Evolutionary conservation across 1,140 invertebrate genomes (phyloP), one percentile per base, ranked within the genome.

Genomic region (Lepidostoma basale): DNA sequence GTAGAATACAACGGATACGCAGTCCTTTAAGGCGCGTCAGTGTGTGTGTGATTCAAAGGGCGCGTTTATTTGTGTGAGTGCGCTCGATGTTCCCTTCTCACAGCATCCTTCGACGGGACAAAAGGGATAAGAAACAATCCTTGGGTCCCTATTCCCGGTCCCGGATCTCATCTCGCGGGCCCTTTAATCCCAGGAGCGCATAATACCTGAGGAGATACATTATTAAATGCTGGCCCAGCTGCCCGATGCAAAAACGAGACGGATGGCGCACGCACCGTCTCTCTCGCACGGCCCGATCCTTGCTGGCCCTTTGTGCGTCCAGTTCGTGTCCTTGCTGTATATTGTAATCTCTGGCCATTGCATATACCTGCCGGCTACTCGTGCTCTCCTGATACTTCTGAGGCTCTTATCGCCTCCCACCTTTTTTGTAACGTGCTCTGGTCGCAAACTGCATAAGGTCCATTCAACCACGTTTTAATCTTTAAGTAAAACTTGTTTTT

Each of bases 361-460:
- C 14, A 22, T n/a, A 10, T 20, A 45, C 22, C 63, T 42, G 49
- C 49, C 16, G 8, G 9, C 30, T 18, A 28, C 26, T 71, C 25
- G 56, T 72, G 70, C 23, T 3, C 12, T 18, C 70, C 70, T 68
- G 66, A 45, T 68, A 65, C 30, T 36, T 65, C 25, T 44, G 45
- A 26, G 40, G 22, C 49, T 45, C 60, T 72, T 72, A 65, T 72
- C 67, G 62, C 49, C 70, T 65, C 70, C 69, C 66, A 62, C 70
- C 40, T 66, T 33, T 36, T 69, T 62, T 67, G 16, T 47, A 6
- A 6, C 30, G 5, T 33, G 6, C 6, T 33, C 30, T 12, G 30
- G 30, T 33, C 30, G 30, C 12, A 6, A 5, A 6, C 12, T 6
- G 30, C 5, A 33, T 6, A 33, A 33, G 5, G 5, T 12, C 5